Conservation (phyloP, 2,113 vertebrate genomes). For the Microtus ochrogaster region DNA sequence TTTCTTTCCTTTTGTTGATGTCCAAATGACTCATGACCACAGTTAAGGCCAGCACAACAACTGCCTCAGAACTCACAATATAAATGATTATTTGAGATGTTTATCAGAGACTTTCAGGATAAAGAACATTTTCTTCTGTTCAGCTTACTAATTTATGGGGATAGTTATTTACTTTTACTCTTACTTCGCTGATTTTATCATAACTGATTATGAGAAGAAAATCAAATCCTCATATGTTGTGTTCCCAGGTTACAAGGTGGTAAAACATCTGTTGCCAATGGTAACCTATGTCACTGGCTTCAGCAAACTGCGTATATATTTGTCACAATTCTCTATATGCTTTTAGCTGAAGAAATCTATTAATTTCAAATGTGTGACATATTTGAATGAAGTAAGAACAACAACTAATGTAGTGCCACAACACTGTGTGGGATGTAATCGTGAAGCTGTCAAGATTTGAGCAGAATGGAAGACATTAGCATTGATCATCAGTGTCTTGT, state of each 20-base stretch:
- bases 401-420: constrained; percentile 56
- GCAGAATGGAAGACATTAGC: constrained; percentile 61
- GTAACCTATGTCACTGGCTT: not conserved
- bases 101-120: not conserved
- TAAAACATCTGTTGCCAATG: not conserved
- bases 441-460: constrained; percentile 55
- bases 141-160: not conserved
- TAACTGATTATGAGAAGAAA: not conserved
- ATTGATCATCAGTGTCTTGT: constrained; percentile 48
- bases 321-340: constrained; percentile 70
- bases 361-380: constrained; percentile 60
- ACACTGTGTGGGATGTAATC: constrained; percentile 50
- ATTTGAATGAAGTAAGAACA: constrained; percentile 69
- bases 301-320: not conserved
- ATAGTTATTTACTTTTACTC: not conserved
- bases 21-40: not conserved
- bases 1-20: not conserved
- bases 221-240: not conserved
- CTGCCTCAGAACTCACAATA: not conserved
- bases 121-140: not conserved
- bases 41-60: not conserved
- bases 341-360: constrained; percentile 27
- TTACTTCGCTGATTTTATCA: not conserved
- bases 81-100: not conserved
- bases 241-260: not conserved